Conservation (phyloP, 2,888 invertebrate species). For the Pegoplata infirma region DNA sequence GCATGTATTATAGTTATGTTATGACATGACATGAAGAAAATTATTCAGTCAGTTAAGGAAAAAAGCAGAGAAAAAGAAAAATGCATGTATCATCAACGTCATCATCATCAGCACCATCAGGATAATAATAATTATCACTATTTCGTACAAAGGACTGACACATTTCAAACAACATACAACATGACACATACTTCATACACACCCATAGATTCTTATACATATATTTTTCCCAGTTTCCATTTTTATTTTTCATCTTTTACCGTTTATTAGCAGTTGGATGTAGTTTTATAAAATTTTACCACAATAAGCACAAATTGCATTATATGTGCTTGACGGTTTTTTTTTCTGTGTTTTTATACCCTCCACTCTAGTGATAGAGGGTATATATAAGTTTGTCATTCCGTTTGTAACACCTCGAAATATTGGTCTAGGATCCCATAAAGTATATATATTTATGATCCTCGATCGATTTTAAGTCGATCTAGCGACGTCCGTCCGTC, state of each 20-base stretch:
- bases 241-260: background rate
- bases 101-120: background rate
- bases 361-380: too few species aligned
- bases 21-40: background rate
- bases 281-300: background rate
- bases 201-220: constrained; percentile 3
- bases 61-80: background rate
- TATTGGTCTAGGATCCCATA: too few species aligned
- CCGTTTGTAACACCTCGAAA: too few species aligned
- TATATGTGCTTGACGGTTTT: constrained; percentile 36
- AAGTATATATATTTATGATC: too few species aligned
- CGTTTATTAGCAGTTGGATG: background rate
- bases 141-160: constrained; percentile 17
- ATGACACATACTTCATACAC: background rate
- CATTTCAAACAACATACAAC: constrained; percentile 4
- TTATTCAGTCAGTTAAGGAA: background rate
- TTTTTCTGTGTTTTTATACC: too few species aligned
- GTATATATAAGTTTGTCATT: too few species aligned
- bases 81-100: background rate
- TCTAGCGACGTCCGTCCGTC: too few species aligned
- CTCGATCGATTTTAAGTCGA: too few species aligned
- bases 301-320: constrained; percentile 42
- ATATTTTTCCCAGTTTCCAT: background rate
- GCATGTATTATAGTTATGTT: background rate
- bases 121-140: constrained; percentile 29